A percentile compares a stretch with the other conserved stretches of the same genome.
These are phyloP conservation scores for Sorex maritimensis DNA, from an alignment of 2,797 vertebrate genomes.

Conservation along the genomic window DNA sequence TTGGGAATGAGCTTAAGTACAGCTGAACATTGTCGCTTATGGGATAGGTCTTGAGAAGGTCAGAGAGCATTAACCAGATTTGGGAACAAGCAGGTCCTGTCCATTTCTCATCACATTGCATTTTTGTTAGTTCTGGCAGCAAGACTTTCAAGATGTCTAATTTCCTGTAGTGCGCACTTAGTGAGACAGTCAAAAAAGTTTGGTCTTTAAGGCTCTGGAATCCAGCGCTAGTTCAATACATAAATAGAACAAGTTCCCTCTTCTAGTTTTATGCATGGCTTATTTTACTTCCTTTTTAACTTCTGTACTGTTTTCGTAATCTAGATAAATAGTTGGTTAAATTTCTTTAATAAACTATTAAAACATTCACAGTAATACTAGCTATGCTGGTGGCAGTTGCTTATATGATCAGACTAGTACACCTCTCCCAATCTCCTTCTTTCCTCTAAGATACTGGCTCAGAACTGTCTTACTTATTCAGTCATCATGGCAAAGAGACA, in stretches of 20 bases:
- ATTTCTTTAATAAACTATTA: conserved; percentile 36
- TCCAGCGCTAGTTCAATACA: neutral
- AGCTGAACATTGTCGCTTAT: neutral
- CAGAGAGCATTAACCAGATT: neutral
- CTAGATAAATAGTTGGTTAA: neutral
- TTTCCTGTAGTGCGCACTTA: neutral
- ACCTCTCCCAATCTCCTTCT: neutral
- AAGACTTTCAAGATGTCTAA: neutral
- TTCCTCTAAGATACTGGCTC: conserved; percentile 40
- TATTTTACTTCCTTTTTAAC: conserved; percentile 11
- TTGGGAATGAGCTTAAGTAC: neutral
- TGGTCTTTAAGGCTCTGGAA: conserved; percentile 3
- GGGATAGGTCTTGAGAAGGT: neutral
- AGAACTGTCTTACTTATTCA: conserved; percentile 52
- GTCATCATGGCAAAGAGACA: conserved; percentile 29
- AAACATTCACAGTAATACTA: conserved; percentile 32
- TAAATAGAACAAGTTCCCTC: neutral
- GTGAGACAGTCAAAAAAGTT: neutral
- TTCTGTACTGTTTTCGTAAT: conserved; percentile 27
- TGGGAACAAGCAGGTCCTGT: neutral
- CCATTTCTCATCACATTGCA: neutral
- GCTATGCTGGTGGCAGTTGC: neutral
- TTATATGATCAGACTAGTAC: neutral
- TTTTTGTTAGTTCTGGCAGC: neutral
- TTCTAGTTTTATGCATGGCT: neutral